A percentile compares a stretch with the other conserved stretches of the same genome.
These are phyloP conservation scores for Spea hammondii DNA, from an alignment of 2,797 vertebrate species.

Conservation along the genomic window DNA sequence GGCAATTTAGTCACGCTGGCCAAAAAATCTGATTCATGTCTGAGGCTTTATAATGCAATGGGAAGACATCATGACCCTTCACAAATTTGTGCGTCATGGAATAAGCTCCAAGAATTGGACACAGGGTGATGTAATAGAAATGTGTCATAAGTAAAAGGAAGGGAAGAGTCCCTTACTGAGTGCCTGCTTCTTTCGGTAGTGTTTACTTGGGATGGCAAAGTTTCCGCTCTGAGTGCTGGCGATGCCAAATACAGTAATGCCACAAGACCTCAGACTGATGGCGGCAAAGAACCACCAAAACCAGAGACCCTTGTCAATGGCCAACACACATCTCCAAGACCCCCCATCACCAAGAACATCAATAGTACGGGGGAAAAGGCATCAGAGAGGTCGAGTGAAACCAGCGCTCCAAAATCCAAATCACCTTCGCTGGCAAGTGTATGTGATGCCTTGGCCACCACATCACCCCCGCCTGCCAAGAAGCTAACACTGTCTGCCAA, in stretches of 20 bases:
- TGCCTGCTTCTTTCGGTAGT: neutral
- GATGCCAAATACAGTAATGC: slow-evolving; percentile 56
- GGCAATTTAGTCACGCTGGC: too few relatives aligned
- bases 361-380: slow-evolving; percentile 48
- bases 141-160: too few relatives aligned
- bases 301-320: neutral
- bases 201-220: neutral
- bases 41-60: too few relatives aligned
- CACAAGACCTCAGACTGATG: slow-evolving; percentile 53
- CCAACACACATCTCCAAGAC: slow-evolving; percentile 53
- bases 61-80: too few relatives aligned
- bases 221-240: too few relatives aligned
- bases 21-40: too few relatives aligned
- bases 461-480: slow-evolving; percentile 84
- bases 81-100: too few relatives aligned
- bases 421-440: slow-evolving; percentile 66
- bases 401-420: slow-evolving; percentile 69
- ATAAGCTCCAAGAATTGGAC: too few relatives aligned
- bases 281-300: slow-evolving; percentile 56
- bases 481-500: slow-evolving; percentile 84
- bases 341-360: neutral
- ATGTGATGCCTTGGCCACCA: slow-evolving; percentile 70
- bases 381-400: slow-evolving; percentile 60
- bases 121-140: too few relatives aligned
- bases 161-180: too few relatives aligned